phyloP scores from a whole-genome alignment of 2,797 vertebrate species.

The Rhodeus uyekii region DNA sequence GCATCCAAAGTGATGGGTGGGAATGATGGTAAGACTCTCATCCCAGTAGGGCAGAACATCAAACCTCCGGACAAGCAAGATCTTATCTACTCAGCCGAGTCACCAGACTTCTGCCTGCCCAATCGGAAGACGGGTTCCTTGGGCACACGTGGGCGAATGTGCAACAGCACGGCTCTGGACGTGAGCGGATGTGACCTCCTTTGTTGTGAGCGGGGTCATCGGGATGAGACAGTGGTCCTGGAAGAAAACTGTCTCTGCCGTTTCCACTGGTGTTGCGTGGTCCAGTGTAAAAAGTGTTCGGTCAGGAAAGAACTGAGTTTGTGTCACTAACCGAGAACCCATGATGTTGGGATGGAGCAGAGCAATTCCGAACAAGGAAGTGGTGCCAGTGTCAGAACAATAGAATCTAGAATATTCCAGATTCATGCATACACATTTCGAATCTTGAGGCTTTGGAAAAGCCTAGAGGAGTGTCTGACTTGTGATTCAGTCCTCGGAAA shows the following conservation, averaged over 20 bases:
- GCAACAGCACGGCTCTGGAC: constrained; percentile 96
- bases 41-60: constrained; percentile 92
- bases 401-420: constrained; percentile 20
- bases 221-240: constrained; percentile 88
- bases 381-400: neutral
- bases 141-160: constrained; percentile 89
- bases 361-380: neutral
- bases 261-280: constrained; percentile 98
- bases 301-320: constrained; percentile 93
- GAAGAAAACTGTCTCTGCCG: constrained; percentile 98
- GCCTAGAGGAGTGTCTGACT: constrained; percentile 20
- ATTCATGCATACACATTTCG: constrained; percentile 25
- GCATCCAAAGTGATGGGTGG: constrained; percentile 97
- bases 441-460: constrained; percentile 19
- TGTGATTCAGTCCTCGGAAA: constrained; percentile 1
- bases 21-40: constrained; percentile 94
- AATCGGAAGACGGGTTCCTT: constrained; percentile 94
- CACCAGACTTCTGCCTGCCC: constrained; percentile 93
- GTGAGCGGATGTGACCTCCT: constrained; percentile 95
- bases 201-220: constrained; percentile 91
- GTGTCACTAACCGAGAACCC: constrained; percentile 78
- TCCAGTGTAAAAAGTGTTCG: constrained; percentile 95
- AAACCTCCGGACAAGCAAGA: constrained; percentile 94
- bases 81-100: constrained; percentile 95
- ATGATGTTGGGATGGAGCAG: neutral